A percentile compares a stretch with the other conserved stretches of the same genome.
Conservation (phyloP, 1,140 invertebrate species). For the Drosophila malerkotliana region DNA sequence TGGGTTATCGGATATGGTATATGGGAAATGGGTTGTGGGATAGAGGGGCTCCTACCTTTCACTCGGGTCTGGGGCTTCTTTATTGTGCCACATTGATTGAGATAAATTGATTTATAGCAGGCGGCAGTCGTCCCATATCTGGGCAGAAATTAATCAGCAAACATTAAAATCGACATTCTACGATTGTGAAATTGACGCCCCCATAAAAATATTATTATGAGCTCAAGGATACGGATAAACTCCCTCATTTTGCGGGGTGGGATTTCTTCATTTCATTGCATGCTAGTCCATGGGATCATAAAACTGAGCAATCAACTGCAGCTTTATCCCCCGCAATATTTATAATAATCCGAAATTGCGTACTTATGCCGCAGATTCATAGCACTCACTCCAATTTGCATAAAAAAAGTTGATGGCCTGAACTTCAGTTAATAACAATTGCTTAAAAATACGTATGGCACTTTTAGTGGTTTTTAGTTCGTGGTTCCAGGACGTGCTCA, state of each 20-base stretch:
- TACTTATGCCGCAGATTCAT: conserved; percentile 16
- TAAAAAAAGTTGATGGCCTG: neutral
- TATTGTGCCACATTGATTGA: conserved; percentile 68
- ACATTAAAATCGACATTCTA: conserved; percentile 69
- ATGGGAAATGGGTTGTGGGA: neutral
- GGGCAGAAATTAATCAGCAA: conserved; percentile 74
- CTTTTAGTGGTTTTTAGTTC: neutral
- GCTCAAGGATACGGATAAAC: conserved; percentile 16
- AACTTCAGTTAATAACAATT: conserved; percentile 9
- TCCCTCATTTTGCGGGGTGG: neutral
- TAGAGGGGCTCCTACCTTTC: neutral
- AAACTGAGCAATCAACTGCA: conserved; percentile 32
- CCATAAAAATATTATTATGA: conserved; percentile 71
- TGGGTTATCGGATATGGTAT: neutral
- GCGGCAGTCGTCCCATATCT: conserved; percentile 55
- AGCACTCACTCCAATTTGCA: conserved; percentile 28
- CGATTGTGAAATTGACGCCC: conserved; percentile 75
- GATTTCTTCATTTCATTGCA: neutral
- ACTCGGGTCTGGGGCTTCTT: conserved; percentile 8
- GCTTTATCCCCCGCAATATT: conserved; percentile 17
- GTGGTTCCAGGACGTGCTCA: neutral
- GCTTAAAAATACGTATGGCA: conserved; percentile 16
- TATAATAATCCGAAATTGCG: conserved; percentile 38
- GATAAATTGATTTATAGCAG: conserved; percentile 78
- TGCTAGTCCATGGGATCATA: neutral